A percentile compares a stretch with the other conserved stretches of the same genome.
phyloP scores from a whole-genome alignment of 2,797 vertebrate genomes.

The Atherinosoma microstoma region DNA sequence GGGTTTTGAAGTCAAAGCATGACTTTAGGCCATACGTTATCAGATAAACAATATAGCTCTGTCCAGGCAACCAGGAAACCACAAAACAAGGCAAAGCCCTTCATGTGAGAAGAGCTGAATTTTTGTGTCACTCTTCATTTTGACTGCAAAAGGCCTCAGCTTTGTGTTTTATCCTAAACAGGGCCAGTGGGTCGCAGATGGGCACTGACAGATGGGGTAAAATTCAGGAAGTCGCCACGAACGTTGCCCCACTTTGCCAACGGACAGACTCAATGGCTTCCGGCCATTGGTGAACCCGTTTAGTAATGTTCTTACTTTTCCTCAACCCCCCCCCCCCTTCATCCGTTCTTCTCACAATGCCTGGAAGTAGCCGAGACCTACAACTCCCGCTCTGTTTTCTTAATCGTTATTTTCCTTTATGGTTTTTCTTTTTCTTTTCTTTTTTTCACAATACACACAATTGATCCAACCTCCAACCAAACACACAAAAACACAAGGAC shows the following conservation, averaged over 20 bases:
- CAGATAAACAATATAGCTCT: constrained; percentile 52
- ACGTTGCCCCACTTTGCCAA: constrained; percentile 67
- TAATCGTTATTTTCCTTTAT: constrained; percentile 79
- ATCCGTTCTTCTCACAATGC: constrained; percentile 87
- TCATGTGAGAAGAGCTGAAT: constrained; percentile 3
- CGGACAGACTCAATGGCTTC: constrained; percentile 81
- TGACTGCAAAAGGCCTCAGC: constrained; percentile 6
- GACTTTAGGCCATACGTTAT: constrained; percentile 42
- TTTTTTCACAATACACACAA: constrained; percentile 66
- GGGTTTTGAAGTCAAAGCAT: constrained; percentile 62
- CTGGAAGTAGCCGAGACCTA: constrained; percentile 87
- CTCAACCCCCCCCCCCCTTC: constrained; percentile 78
- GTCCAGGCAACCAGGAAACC: constrained; percentile 66
- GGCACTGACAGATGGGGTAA: constrained; percentile 44
- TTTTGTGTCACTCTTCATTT: background rate
- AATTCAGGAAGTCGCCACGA: constrained; percentile 63
- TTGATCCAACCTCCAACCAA: constrained; percentile 75
- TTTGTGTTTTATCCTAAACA: constrained; percentile 29
- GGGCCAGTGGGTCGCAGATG: constrained; percentile 31
- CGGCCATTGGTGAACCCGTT: constrained; percentile 83
- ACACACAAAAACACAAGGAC: constrained; percentile 79
- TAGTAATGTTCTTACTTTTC: constrained; percentile 88
- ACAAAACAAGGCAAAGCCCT: constrained; percentile 42
- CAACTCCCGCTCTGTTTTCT: constrained; percentile 83
- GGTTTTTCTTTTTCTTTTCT: constrained; percentile 33